These are phyloP conservation scores for Tortrix viridana DNA, from an alignment of 2,888 invertebrate species.

Conservation along the genomic window DNA sequence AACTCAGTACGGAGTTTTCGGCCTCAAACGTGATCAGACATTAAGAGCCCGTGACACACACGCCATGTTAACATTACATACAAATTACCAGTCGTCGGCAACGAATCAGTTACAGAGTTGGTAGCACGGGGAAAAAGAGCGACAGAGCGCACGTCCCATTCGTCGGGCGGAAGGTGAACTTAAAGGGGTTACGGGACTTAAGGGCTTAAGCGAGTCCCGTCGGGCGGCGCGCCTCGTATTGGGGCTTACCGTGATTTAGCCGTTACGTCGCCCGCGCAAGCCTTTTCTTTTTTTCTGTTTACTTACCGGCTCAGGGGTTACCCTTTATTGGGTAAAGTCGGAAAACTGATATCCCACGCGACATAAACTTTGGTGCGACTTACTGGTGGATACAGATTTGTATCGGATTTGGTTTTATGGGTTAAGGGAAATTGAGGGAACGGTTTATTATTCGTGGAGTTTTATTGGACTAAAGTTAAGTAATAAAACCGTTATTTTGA, in stretches of 20 bases:
- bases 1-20: too few relatives aligned
- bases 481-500: neutral
- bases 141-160: slow-evolving; percentile 17
- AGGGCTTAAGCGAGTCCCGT: slow-evolving; percentile 63
- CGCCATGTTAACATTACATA: too few relatives aligned
- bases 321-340: slow-evolving; percentile 82
- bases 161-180: slow-evolving; percentile 52
- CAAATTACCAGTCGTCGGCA: too few relatives aligned
- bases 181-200: slow-evolving; percentile 74
- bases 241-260: slow-evolving; percentile 81
- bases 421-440: slow-evolving; percentile 48
- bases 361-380: slow-evolving; percentile 73
- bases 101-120: neutral
- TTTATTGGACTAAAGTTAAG: slow-evolving; percentile 18
- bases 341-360: slow-evolving; percentile 75
- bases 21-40: neutral
- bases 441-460: slow-evolving; percentile 24
- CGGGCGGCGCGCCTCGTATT: slow-evolving; percentile 68
- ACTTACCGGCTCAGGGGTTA: slow-evolving; percentile 81
- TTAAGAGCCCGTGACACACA: too few relatives aligned
- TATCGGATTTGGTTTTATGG: slow-evolving; percentile 52
- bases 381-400: slow-evolving; percentile 68
- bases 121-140: slow-evolving; percentile 28
- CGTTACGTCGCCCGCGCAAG: slow-evolving; percentile 66
- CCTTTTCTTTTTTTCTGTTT: slow-evolving; percentile 79